Percentiles rank a stretch among this genome's conserved stretches.
Conservation (phyloP, 1,140 invertebrate genomes). For the Dryas iulia region DNA sequence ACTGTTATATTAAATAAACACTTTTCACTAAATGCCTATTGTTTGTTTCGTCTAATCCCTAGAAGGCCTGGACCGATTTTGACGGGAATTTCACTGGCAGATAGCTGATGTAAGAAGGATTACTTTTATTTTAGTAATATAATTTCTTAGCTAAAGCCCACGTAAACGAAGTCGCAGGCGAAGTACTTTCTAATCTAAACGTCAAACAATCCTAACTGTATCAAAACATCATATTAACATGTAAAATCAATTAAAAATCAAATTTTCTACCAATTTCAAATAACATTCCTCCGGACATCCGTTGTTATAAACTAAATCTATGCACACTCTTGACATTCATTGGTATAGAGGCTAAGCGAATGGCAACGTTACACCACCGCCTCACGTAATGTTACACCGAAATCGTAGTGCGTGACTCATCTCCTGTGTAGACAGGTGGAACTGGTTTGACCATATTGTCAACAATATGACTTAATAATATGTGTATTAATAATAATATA, state of each 20-base stretch:
- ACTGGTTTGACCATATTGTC: constrained; percentile 9
- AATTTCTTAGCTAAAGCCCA: too few species aligned
- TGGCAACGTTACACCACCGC: constrained; percentile 16
- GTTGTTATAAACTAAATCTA: constrained; percentile 1
- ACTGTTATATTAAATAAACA: too few species aligned
- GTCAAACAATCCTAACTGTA: not conserved
- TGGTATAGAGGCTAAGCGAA: constrained; percentile 10
- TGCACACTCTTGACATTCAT: constrained; percentile 16
- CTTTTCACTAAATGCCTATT: too few species aligned
- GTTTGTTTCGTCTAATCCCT: too few species aligned
- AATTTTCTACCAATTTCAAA: not conserved
- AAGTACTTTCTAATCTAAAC: too few species aligned
- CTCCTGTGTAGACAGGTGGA: constrained; percentile 4
- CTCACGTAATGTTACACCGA: constrained; percentile 30
- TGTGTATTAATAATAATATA: not conserved
- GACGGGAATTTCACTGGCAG: too few species aligned
- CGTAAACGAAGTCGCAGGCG: too few species aligned
- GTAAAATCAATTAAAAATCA: not conserved
- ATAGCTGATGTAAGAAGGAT: too few species aligned
- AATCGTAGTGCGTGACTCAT: constrained; percentile 15
- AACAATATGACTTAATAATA: not conserved
- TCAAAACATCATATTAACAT: not conserved
- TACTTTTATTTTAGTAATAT: too few species aligned
- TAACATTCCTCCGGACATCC: constrained; percentile 8
- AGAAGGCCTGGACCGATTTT: too few species aligned